phyloP scores from a whole-genome alignment of 2,888 invertebrate species.

The Hipparchia sbordonii region DNA sequence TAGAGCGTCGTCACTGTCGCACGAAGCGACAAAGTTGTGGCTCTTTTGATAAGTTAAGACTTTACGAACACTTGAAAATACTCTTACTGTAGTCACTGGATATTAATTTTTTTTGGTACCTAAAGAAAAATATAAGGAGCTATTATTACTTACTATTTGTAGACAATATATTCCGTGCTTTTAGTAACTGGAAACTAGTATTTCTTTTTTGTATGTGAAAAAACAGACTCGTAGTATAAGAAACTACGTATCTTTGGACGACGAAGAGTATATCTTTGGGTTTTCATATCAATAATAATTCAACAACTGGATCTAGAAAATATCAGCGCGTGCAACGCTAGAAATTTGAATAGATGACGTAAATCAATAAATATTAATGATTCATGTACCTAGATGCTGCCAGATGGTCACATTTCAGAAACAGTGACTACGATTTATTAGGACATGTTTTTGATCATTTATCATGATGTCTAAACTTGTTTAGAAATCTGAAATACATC shows the following conservation, averaged over 20 bases:
- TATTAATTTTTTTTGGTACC: no score
- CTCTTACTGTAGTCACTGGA: no score
- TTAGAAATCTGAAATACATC: not conserved
- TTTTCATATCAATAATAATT: slow-evolving; percentile 1
- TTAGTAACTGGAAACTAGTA: no score
- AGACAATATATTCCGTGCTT: no score
- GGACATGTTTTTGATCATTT: slow-evolving; percentile 1
- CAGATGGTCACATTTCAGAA: slow-evolving; percentile 25
- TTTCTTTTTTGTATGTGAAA: no score
- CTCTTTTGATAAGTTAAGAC: no score
- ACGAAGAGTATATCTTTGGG: not conserved
- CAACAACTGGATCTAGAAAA: slow-evolving; percentile 27
- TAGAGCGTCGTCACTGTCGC: no score
- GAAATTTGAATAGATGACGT: slow-evolving; percentile 32
- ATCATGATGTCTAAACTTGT: not conserved
- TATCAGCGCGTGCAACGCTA: slow-evolving; percentile 17
- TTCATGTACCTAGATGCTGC: not conserved
- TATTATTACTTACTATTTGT: no score
- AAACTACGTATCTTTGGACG: not conserved
- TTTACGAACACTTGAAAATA: no score
- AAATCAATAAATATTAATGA: slow-evolving; percentile 25
- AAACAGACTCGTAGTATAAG: not conserved
- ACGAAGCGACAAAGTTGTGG: no score
- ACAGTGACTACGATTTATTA: slow-evolving; percentile 7
- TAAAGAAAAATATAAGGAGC: no score